phyloP scores from a whole-genome alignment of 2,113 vertebrate species.

The Hystrix cristata region DNA sequence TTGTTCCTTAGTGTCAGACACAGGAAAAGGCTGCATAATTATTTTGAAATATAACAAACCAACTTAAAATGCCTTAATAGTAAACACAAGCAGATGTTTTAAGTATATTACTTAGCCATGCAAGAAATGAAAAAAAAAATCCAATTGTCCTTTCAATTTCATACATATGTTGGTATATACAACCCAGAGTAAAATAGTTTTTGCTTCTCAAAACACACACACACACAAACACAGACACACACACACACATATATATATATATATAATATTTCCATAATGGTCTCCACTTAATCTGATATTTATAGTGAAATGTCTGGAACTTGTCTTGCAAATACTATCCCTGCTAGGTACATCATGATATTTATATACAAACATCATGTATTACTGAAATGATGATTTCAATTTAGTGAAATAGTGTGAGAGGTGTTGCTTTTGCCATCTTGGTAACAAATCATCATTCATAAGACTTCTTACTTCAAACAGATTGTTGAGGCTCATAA shows the following conservation, averaged over 20 bases:
- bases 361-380: not conserved
- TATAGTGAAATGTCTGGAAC: not conserved
- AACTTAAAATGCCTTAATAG: not conserved
- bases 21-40: not conserved
- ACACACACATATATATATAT: not conserved
- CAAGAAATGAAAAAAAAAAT: not conserved
- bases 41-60: not conserved
- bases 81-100: not conserved
- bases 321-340: not conserved
- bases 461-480: conserved; percentile 1
- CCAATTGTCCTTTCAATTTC: not conserved
- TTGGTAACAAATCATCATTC: not conserved
- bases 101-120: not conserved
- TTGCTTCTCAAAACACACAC: not conserved
- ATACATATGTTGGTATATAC: not conserved
- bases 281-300: not conserved
- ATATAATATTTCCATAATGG: not conserved
- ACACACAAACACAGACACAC: not conserved
- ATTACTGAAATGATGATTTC: conserved; percentile 47
- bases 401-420: not conserved
- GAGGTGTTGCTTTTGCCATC: not conserved
- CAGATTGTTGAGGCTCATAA: not conserved
- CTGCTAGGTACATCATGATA: not conserved
- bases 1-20: not conserved
- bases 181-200: not conserved